Evolutionary conservation across 2,797 vertebrate genomes (phyloP).

Genomic region (Naso thynnoides): DNA sequence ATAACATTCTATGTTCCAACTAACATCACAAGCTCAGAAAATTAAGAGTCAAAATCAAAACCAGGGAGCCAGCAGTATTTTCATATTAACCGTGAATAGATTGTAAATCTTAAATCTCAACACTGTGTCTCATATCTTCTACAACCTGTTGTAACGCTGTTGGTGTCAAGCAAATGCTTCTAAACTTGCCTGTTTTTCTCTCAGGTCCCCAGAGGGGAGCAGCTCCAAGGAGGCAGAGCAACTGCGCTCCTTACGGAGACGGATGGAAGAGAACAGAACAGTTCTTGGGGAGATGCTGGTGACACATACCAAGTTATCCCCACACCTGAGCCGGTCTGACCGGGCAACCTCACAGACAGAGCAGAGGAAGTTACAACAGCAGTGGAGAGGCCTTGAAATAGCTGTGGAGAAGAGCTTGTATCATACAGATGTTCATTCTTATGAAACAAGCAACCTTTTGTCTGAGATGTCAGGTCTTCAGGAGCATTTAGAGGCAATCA

Average conservation of each 20-base stretch:
- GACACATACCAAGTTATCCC: slow-evolving; percentile 76
- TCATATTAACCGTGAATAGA: neutral
- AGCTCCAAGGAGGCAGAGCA: slow-evolving; percentile 81
- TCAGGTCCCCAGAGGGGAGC: slow-evolving; percentile 85
- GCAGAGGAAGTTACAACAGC: slow-evolving; percentile 81
- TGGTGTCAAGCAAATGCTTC: neutral
- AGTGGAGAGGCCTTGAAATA: slow-evolving; percentile 85
- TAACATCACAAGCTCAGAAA: too few species aligned
- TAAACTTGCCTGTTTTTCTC: slow-evolving; percentile 30
- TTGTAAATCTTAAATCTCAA: neutral
- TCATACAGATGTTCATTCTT: slow-evolving; percentile 71
- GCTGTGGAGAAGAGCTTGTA: slow-evolving; percentile 80
- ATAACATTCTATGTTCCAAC: too few species aligned
- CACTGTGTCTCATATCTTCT: neutral
- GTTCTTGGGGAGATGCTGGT: slow-evolving; percentile 84
- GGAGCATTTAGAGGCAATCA: slow-evolving; percentile 74
- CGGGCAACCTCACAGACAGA: slow-evolving; percentile 79
- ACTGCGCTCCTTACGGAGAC: slow-evolving; percentile 80
- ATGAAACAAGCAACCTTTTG: slow-evolving; percentile 72
- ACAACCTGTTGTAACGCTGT: neutral
- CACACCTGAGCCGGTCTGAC: slow-evolving; percentile 82
- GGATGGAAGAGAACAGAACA: slow-evolving; percentile 81
- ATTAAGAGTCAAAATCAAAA: too few species aligned
- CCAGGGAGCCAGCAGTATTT: too few species aligned
- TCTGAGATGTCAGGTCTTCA: slow-evolving; percentile 69